Conservation (phyloP, 35 echinoderm and acorn worm genomes). For the Heliocidaris erythrogramma region DNA sequence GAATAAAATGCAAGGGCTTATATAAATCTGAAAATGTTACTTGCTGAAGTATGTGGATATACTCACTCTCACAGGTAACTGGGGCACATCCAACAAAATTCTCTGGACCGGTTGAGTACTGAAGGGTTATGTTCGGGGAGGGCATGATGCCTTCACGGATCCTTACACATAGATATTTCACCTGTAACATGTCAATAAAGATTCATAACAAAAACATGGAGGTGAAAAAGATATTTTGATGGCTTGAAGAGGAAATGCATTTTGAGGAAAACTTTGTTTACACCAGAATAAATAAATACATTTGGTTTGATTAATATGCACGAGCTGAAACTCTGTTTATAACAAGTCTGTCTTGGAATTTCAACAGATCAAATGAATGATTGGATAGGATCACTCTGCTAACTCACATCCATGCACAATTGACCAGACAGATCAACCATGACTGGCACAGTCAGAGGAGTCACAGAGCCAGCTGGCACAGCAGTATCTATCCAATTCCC, state of each 20-base stretch:
- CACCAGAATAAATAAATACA: too few relatives aligned
- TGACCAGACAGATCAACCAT: not conserved
- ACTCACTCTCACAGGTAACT: constrained; percentile 42
- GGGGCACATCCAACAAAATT: constrained; percentile 22
- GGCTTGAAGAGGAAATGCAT: too few relatives aligned
- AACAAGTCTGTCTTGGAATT: too few relatives aligned
- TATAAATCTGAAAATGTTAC: too few relatives aligned
- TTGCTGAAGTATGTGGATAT: not conserved
- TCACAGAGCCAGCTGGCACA: not conserved
- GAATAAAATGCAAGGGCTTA: too few relatives aligned
- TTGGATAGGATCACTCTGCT: not conserved
- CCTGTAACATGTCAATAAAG: not conserved
- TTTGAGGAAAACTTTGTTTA: too few relatives aligned
- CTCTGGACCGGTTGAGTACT: not conserved
- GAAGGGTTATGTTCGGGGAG: not conserved
- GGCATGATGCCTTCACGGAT: not conserved
- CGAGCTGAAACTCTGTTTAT: too few relatives aligned
- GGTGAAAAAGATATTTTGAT: not conserved
- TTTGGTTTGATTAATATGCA: too few relatives aligned
- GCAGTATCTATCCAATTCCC: not conserved
- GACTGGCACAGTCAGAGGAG: not conserved
- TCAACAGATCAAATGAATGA: not conserved
- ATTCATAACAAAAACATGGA: not conserved
- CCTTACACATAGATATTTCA: constrained; percentile 23
- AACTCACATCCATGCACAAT: not conserved